Percentiles rank a stretch among this genome's conserved stretches.
Conservation (phyloP, 2,797 vertebrate species). For the Melanotaenia boesemani region DNA sequence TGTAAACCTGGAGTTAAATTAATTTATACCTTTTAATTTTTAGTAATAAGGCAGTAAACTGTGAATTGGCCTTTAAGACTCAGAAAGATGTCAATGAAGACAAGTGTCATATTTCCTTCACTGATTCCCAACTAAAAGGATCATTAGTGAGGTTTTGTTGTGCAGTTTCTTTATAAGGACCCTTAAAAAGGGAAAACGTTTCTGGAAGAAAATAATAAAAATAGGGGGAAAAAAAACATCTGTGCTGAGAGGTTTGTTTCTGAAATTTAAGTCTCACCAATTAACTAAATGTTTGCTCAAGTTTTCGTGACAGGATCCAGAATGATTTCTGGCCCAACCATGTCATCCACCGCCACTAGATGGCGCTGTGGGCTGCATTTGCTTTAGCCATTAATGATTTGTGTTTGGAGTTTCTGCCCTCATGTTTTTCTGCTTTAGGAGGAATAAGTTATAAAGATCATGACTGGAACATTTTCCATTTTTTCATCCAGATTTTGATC, state of each 20-base stretch:
- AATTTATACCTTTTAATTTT: background rate
- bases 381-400: too few species aligned
- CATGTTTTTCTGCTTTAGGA: background rate
- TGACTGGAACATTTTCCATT: background rate
- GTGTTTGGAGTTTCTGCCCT: background rate
- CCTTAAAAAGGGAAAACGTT: background rate
- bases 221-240: too few species aligned
- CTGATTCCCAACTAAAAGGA: background rate
- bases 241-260: background rate
- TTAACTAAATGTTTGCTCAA: background rate
- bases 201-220: background rate
- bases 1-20: background rate
- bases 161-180: background rate
- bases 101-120: background rate
- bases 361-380: background rate
- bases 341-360: background rate
- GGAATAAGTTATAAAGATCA: background rate
- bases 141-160: background rate
- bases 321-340: background rate
- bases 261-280: background rate
- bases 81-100: background rate
- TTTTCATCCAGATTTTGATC: background rate
- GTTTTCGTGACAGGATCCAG: accelerated
- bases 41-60: background rate
- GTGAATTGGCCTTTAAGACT: background rate